Evolutionary conservation across 2,888 invertebrate species (phyloP), one percentile per base, ranked within the genome.

Genomic region (Drosophila eohydei): DNA sequence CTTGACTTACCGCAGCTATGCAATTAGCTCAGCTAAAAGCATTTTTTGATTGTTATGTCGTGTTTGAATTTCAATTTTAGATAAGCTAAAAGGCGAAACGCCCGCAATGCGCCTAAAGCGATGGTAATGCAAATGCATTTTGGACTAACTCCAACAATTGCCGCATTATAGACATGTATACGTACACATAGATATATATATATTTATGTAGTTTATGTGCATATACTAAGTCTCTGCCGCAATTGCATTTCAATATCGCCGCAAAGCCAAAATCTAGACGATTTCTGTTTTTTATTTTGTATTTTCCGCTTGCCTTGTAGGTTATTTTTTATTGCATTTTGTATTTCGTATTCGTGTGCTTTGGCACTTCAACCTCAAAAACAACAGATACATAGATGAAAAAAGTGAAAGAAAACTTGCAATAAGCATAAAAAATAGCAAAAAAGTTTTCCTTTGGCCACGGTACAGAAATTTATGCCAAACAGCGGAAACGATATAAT

Each of bases 401-500:
- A 40, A 51, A 36, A 60, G 52, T 55, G 62, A 62, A 38, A 55
- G 40, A 50, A 50, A 46, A 40, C 40, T 66, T 26, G 59, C 72
- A 79, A 79, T 75, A 78, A 78, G 70, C 79, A 79, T 73, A 79
- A 73, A 79, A 77, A 78, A 70, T 72, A 51, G 40, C 44, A 70
- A 73, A 48, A 34, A 78, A 71, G 61, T 80, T 80, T 74, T 69
- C 44, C 71, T 71, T 72, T 67, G 67, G 73, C 60, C 62, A 48
- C 38, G 41, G 46, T 48, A 58, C 66, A 60, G 63, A 82, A 82
- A 82, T 82, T 83, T 78, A 83, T 71, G 78, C 74, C 81, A 81
- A 75, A 76, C 74, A 83, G 74, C 86, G 88, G 86, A 87, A 87
- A 82, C 86, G 86, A 88, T 85, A 89, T 89, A 85, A 88, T 79